Percentiles rank a stretch among this genome's conserved stretches.
Conservation (phyloP, 2,113 vertebrate species). For the Labeo catla region DNA sequence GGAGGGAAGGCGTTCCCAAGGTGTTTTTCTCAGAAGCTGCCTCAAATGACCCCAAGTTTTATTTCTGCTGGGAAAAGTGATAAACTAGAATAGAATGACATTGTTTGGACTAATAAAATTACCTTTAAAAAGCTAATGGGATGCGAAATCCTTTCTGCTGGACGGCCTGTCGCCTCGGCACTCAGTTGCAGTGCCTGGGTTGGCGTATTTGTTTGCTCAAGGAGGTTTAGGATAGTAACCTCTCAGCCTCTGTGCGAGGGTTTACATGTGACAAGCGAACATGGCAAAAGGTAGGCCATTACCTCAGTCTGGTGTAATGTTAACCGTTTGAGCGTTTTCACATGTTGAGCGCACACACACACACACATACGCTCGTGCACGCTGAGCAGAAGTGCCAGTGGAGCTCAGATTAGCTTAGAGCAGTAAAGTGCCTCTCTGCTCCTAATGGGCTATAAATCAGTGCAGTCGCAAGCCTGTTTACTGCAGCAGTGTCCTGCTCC, state of each 20-base stretch:
- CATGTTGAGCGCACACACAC: constrained; percentile 17
- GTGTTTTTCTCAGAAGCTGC: constrained; percentile 2
- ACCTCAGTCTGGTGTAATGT: constrained; percentile 49
- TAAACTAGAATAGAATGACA: constrained; percentile 20
- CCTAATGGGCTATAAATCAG: constrained; percentile 68
- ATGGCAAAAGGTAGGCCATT: constrained; percentile 49
- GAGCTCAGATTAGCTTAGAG: constrained; percentile 58
- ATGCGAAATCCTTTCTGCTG: constrained; percentile 17
- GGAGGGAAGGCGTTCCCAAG: neutral
- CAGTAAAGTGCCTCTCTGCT: constrained; percentile 61
- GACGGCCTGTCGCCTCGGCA: neutral
- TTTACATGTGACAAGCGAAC: constrained; percentile 18
- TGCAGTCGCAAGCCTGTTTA: constrained; percentile 60
- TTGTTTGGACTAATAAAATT: constrained; percentile 30
- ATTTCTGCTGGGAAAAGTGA: constrained; percentile 24
- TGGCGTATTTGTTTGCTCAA: constrained; percentile 17
- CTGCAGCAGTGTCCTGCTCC: constrained; percentile 59
- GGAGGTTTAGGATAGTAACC: neutral
- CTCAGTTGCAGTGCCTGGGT: neutral
- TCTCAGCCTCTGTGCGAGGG: neutral
- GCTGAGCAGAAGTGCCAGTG: constrained; percentile 40
- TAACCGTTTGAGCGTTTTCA: constrained; percentile 22
- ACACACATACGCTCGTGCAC: neutral
- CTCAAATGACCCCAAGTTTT: neutral
- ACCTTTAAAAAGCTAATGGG: constrained; percentile 20